Conservation (phyloP, 2,113 vertebrate species). For the Rhinogobius similis region DNA sequence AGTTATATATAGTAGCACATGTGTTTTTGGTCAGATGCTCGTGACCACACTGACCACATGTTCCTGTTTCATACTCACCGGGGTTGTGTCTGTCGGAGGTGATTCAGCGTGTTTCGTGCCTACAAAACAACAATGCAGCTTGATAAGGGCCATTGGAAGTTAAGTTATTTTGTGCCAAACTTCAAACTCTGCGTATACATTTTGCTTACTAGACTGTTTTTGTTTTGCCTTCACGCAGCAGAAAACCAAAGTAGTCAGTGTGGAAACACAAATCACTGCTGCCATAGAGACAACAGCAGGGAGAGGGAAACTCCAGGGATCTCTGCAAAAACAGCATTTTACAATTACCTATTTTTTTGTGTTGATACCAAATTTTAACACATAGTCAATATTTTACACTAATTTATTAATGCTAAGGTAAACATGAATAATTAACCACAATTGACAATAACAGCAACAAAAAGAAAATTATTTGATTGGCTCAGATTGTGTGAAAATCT, state of each 20-base stretch:
- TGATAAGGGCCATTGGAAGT: background rate
- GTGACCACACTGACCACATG: conserved; percentile 52
- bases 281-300: conserved; percentile 45
- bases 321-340: conserved; percentile 33
- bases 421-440: too few relatives aligned
- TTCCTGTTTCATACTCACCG: conserved; percentile 60
- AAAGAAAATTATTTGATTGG: too few relatives aligned
- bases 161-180: conserved; percentile 7
- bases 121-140: conserved; percentile 34
- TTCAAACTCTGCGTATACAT: conserved; percentile 9
- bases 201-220: conserved; percentile 40
- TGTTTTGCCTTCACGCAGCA: conserved; percentile 51
- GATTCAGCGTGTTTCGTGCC: conserved; percentile 54
- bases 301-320: conserved; percentile 42
- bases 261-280: conserved; percentile 46
- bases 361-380: background rate
- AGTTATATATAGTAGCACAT: background rate
- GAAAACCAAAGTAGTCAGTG: conserved; percentile 36
- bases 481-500: too few relatives aligned
- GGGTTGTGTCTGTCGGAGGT: conserved; percentile 32
- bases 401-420: too few relatives aligned
- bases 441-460: too few relatives aligned
- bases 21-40: conserved; percentile 36
- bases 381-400: background rate
- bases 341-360: background rate